Conservation (phyloP, 2,113 vertebrate genomes). For the Polypterus bichir region DNA sequence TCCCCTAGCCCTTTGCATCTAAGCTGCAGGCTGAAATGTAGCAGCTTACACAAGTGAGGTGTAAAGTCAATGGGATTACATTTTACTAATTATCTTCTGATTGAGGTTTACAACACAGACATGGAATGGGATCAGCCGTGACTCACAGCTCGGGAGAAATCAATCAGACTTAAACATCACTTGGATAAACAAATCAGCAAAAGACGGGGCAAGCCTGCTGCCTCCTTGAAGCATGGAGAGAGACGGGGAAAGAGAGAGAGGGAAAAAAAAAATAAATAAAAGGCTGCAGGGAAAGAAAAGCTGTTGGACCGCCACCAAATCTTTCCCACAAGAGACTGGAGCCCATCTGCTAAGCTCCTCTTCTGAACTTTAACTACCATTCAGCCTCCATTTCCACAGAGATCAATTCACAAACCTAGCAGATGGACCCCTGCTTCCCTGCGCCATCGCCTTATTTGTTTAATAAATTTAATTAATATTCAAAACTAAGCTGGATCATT, state of each 20-base stretch:
- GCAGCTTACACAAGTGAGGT: constrained; percentile 41
- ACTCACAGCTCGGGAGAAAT: constrained; percentile 57
- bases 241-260: constrained; percentile 56
- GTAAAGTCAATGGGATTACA: constrained; percentile 64
- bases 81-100: constrained; percentile 68
- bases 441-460: constrained; percentile 69
- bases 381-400: constrained; percentile 61
- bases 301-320: constrained; percentile 69
- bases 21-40: constrained; percentile 29
- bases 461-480: constrained; percentile 88
- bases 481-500: constrained; percentile 55
- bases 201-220: constrained; percentile 14
- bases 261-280: constrained; percentile 54
- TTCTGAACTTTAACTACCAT: constrained; percentile 60
- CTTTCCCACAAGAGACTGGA: constrained; percentile 61
- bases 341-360: constrained; percentile 75
- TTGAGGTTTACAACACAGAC: constrained; percentile 52
- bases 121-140: constrained; percentile 57
- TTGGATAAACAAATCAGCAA: constrained; percentile 54
- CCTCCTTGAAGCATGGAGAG: constrained; percentile 20
- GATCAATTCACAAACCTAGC: constrained; percentile 58
- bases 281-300: constrained; percentile 61
- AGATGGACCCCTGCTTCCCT: constrained; percentile 69
- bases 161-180: constrained; percentile 62
- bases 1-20: constrained; percentile 7